phyloP scores from a whole-genome alignment of 2,797 vertebrate species.

The Naso thynnoides region DNA sequence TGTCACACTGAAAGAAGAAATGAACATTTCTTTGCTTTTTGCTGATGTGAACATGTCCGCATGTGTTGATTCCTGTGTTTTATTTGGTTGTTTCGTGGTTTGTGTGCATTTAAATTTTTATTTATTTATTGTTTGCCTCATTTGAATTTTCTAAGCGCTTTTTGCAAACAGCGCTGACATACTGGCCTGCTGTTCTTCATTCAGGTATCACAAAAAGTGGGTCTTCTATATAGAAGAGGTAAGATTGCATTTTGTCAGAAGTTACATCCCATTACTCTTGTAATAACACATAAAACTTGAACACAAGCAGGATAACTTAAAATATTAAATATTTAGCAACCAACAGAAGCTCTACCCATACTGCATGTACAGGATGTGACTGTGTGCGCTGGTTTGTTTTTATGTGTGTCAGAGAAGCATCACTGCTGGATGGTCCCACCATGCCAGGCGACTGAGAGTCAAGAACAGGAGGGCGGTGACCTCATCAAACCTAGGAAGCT shows the following conservation, averaged over 20 bases:
- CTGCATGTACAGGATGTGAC: not conserved
- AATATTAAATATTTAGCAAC: not conserved
- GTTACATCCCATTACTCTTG: not conserved
- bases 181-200: slow-evolving; percentile 5
- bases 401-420: slow-evolving; percentile 47
- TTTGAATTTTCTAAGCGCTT: not conserved
- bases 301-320: not conserved
- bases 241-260: no score
- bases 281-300: not conserved
- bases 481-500: slow-evolving; percentile 74
- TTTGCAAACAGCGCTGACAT: slow-evolving; percentile 1
- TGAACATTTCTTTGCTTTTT: not conserved
- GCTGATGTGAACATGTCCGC: not conserved
- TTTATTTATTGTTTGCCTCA: no score
- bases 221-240: slow-evolving; percentile 36
- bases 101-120: not conserved
- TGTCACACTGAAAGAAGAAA: not conserved
- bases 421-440: slow-evolving; percentile 26
- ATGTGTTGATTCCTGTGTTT: not conserved
- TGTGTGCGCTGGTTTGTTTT: slow-evolving; percentile 10
- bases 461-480: slow-evolving; percentile 46
- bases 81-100: not conserved
- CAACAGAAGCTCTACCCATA: not conserved
- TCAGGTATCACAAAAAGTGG: slow-evolving; percentile 43
- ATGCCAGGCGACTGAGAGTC: slow-evolving; percentile 51